phyloP scores from a whole-genome alignment of 2,888 invertebrate genomes.

The Dromius quadrimaculatus region DNA sequence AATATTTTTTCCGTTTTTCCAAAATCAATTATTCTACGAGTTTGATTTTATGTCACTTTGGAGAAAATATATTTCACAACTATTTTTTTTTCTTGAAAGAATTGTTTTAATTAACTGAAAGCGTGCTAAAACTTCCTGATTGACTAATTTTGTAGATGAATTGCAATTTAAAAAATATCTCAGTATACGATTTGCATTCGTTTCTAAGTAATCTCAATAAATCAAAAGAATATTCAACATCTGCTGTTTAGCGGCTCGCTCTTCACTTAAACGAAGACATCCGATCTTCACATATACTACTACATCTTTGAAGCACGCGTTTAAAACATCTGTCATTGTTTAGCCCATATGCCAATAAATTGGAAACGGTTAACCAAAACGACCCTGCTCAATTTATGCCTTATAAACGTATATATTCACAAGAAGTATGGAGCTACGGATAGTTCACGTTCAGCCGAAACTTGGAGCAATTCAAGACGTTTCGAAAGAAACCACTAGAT shows the following conservation, averaged over 20 bases:
- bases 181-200: constrained; percentile 14
- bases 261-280: background rate
- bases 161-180: constrained; percentile 4
- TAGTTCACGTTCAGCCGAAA: constrained; percentile 62
- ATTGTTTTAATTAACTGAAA: no score
- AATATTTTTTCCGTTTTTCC: no score
- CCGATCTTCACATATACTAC: background rate
- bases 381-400: constrained; percentile 41
- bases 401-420: constrained; percentile 15
- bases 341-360: constrained; percentile 41
- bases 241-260: constrained; percentile 24
- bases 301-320: constrained; percentile 26
- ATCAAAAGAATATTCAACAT: constrained; percentile 38
- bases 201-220: constrained; percentile 28
- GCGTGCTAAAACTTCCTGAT: no score
- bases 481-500: constrained; percentile 5
- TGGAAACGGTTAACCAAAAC: constrained; percentile 46
- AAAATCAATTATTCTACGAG: no score
- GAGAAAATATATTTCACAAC: background rate
- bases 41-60: no score
- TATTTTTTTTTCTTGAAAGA: background rate
- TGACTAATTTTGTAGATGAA: no score
- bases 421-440: constrained; percentile 60
- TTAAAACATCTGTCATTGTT: constrained; percentile 44
- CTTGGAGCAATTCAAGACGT: constrained; percentile 55